Evolutionary conservation across 2,113 vertebrate genomes (phyloP), one percentile per base, ranked within the genome.

Genomic region (Malurus elegans): DNA sequence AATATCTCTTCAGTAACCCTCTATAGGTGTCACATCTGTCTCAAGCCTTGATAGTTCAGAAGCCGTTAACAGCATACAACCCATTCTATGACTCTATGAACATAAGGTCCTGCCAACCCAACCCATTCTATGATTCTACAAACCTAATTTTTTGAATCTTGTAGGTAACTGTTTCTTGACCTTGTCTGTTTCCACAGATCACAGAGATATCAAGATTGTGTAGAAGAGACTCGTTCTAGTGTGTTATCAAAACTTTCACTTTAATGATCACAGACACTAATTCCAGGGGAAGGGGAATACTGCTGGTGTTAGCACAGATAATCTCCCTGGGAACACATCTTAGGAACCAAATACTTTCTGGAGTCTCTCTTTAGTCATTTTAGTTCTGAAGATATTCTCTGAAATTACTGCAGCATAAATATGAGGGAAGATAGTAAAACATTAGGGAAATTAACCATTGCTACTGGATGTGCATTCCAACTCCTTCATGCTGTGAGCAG

Each of bases 241-340:
- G 32, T 18, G 38, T 42, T 45, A 58, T 1, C 0, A 0, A 73
- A 79, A 45, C 19, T 40, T 76, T 6, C 18, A 16, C 24, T 54
- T 12, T 57, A 91, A 76, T 19, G 32, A 50, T 62, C 25, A 36
- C 50, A 73, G 57, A n/a, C 45, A 24, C 24, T 61, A 9, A 23
- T 74, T 76, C 26, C 54, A 65, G 45, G 40, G 69, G n/a, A 84
- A 78, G 45, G 28, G 25, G 18, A 89, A 66, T 18, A 45, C 21
- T 12, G 10, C 54, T 70, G 24, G 31, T 65, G 36, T 89, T 73
- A 86, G 72, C 64, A 83, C 48, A 73, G 60, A 24, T 57, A 18
- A 54, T 87, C 47, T 38, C 34, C 34, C 18, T 54, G 70, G 56
- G 73, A 86, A 67, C 45, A 29, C 10, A 53, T 58, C 4, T 91